These are phyloP conservation scores for Oligia fasciuncula DNA, from an alignment of 2,888 invertebrate species.

Conservation along the genomic window DNA sequence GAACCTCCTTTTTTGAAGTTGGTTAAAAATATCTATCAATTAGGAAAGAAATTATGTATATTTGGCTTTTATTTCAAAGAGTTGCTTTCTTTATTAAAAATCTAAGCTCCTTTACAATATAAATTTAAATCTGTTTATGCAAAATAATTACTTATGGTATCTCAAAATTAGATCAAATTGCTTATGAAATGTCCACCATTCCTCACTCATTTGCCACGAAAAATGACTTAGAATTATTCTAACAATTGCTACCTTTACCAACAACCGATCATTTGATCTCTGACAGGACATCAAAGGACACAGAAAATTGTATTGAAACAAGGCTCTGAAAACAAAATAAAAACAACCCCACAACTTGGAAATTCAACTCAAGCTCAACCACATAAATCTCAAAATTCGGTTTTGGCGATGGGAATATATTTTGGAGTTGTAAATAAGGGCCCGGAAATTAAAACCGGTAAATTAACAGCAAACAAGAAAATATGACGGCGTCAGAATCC, in stretches of 20 bases:
- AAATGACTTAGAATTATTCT: slow-evolving; percentile 16
- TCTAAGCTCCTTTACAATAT: neutral
- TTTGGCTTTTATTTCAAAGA: neutral
- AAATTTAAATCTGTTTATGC: slow-evolving; percentile 6
- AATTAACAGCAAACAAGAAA: slow-evolving; percentile 65
- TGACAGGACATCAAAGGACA: slow-evolving; percentile 48
- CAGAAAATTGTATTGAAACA: slow-evolving; percentile 40
- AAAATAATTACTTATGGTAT: slow-evolving; percentile 18
- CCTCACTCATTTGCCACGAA: neutral
- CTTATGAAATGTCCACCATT: neutral
- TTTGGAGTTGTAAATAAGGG: slow-evolving; percentile 37
- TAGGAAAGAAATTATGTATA: neutral
- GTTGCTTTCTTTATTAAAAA: neutral
- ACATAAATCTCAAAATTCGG: slow-evolving; percentile 14
- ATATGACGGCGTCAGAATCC: slow-evolving; percentile 40
- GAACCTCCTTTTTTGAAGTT: too few relatives aligned
- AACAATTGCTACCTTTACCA: slow-evolving; percentile 27
- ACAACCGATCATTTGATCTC: slow-evolving; percentile 42
- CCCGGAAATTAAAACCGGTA: slow-evolving; percentile 69
- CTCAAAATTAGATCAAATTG: slow-evolving; percentile 18
- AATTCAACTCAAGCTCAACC: slow-evolving; percentile 1
- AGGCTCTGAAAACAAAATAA: slow-evolving; percentile 29
- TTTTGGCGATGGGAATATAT: neutral
- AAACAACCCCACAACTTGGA: neutral
- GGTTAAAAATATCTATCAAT: neutral